These are phyloP conservation scores for Epinephelus coioides DNA, from an alignment of 2,797 vertebrate genomes.

Conservation along the genomic window DNA sequence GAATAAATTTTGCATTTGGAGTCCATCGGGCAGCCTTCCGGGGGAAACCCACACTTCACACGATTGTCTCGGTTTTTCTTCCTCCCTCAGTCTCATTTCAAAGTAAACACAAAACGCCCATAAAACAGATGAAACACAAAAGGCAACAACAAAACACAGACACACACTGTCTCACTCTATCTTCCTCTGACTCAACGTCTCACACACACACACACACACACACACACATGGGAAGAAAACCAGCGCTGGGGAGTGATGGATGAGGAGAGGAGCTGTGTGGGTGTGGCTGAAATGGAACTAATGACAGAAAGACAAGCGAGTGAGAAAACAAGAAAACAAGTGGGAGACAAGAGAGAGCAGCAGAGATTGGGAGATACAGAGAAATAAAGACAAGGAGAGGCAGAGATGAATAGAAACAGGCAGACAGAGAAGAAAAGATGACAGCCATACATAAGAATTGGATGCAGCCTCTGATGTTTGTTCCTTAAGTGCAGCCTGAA, in stretches of 20 bases:
- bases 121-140: slow-evolving; percentile 62
- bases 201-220: not conserved
- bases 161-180: slow-evolving; percentile 50
- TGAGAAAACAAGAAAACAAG: slow-evolving; percentile 68
- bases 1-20: slow-evolving; percentile 38
- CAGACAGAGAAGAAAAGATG: slow-evolving; percentile 45
- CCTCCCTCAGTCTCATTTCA: slow-evolving; percentile 34
- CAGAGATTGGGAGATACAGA: slow-evolving; percentile 51
- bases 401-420: slow-evolving; percentile 53
- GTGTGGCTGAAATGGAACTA: slow-evolving; percentile 76
- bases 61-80: slow-evolving; percentile 24
- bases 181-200: slow-evolving; percentile 47
- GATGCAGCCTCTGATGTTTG: slow-evolving; percentile 44
- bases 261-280: slow-evolving; percentile 64
- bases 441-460: slow-evolving; percentile 44
- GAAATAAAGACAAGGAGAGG: slow-evolving; percentile 47
- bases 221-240: not conserved
- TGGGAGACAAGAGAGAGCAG: slow-evolving; percentile 59
- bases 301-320: slow-evolving; percentile 71
- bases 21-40: slow-evolving; percentile 23
- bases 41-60: slow-evolving; percentile 34
- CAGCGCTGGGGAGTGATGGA: slow-evolving; percentile 64
- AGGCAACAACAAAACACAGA: slow-evolving; percentile 50
- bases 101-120: slow-evolving; percentile 55
- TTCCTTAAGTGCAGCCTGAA: slow-evolving; percentile 48